Evolutionary conservation across 2,888 invertebrate genomes (phyloP).

Genomic region (Drosophila pseudotalamancana): DNA sequence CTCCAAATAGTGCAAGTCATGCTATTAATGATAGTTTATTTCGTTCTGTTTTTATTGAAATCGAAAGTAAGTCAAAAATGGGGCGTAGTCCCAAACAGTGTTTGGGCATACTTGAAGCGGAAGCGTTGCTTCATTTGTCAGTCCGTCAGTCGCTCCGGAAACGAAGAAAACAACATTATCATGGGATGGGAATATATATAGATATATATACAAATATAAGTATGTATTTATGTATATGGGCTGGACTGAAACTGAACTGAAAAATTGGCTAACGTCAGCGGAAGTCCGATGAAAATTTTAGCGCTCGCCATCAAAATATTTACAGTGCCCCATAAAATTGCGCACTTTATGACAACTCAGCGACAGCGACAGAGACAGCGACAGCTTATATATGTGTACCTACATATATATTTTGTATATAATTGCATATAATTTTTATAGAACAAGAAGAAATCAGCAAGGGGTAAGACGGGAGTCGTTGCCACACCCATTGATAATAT

Average conservation of each 20-base stretch:
- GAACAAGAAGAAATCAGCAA: slow-evolving; percentile 63
- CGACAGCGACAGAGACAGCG: too few species aligned
- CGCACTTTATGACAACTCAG: slow-evolving; percentile 59
- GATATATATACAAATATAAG: too few species aligned
- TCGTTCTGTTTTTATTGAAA: slow-evolving; percentile 23
- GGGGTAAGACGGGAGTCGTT: slow-evolving; percentile 56
- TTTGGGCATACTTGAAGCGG: slow-evolving; percentile 38
- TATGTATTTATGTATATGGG: slow-evolving; percentile 23
- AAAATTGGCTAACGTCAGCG: slow-evolving; percentile 56
- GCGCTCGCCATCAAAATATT: slow-evolving; percentile 73
- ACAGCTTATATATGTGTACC: slow-evolving; percentile 6
- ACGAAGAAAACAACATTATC: slow-evolving; percentile 15
- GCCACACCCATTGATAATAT: slow-evolving; percentile 68
- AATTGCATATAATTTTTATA: slow-evolving; percentile 78
- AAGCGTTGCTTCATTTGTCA: slow-evolving; percentile 39
- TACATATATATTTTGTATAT: slow-evolving; percentile 30
- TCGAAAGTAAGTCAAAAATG: slow-evolving; percentile 31
- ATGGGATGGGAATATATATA: not conserved
- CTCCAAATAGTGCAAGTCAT: slow-evolving; percentile 30
- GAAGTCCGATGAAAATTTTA: slow-evolving; percentile 40
- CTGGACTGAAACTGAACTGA: slow-evolving; percentile 21
- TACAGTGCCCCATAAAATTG: slow-evolving; percentile 68
- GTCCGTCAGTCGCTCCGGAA: slow-evolving; percentile 34
- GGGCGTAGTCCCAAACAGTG: slow-evolving; percentile 36
- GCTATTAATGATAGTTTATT: slow-evolving; percentile 44